Conservation (phyloP, 2,113 vertebrate genomes). For the Takifugu bimaculatus region DNA sequence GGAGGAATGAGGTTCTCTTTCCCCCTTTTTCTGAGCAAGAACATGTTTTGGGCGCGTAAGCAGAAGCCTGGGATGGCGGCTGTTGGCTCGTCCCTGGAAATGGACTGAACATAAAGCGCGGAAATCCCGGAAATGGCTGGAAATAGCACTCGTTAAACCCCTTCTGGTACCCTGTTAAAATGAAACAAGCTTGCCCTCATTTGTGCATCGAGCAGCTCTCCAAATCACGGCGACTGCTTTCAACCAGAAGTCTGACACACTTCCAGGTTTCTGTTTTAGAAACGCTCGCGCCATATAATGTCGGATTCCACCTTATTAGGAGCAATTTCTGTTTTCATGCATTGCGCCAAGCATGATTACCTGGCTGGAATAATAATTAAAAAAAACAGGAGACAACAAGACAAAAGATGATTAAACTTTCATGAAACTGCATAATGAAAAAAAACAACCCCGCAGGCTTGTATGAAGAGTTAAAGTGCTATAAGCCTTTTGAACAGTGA, state of each 20-base stretch:
- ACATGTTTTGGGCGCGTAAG: constrained; percentile 20
- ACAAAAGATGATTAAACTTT: constrained; percentile 16
- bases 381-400: not conserved
- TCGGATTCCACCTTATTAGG: constrained; percentile 22
- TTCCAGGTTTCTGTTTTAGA: constrained; percentile 30
- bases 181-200: constrained; percentile 37
- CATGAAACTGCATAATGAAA: constrained; percentile 46
- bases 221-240: constrained; percentile 29
- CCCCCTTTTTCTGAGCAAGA: constrained; percentile 16
- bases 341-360: no score
- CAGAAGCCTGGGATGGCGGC: constrained; percentile 36
- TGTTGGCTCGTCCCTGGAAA: constrained; percentile 42
- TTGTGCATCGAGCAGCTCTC: constrained; percentile 38
- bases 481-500: constrained; percentile 42
- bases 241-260: constrained; percentile 24
- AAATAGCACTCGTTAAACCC: constrained; percentile 40
- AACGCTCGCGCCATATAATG: constrained; percentile 9
- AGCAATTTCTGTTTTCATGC: constrained; percentile 18
- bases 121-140: constrained; percentile 25
- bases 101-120: constrained; percentile 48
- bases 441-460: constrained; percentile 11
- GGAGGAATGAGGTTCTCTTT: constrained; percentile 6
- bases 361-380: not conserved
- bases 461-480: constrained; percentile 37
- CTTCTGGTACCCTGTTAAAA: constrained; percentile 46